phyloP scores from a whole-genome alignment of 2,113 vertebrate genomes.

The Cephalopholis sonnerati region DNA sequence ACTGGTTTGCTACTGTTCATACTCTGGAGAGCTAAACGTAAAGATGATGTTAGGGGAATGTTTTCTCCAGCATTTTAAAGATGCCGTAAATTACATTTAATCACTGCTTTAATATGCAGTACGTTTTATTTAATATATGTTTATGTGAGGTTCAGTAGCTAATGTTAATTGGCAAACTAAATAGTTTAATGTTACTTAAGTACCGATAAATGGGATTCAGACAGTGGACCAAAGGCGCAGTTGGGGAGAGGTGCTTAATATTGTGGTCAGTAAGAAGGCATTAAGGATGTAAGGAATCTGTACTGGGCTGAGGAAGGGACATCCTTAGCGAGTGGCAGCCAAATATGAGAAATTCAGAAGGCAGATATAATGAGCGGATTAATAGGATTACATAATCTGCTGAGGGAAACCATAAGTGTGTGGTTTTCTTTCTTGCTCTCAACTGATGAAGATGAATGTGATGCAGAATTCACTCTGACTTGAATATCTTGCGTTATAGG shows the following conservation, averaged over 20 bases:
- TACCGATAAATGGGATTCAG: conserved; percentile 19
- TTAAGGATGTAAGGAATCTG: conserved; percentile 17
- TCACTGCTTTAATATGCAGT: not conserved
- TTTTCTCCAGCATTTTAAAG: not conserved
- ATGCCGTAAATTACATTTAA: not conserved
- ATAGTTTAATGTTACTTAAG: not conserved
- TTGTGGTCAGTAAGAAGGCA: conserved; percentile 5
- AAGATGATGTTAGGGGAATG: not conserved
- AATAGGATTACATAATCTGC: conserved; percentile 16
- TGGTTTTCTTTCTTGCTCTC: not conserved
- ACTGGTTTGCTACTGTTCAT: not conserved
- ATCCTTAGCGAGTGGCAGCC: not conserved
- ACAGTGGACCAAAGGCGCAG: not conserved
- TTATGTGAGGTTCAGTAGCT: not conserved
- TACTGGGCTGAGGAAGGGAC: not conserved
- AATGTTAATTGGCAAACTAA: not conserved
- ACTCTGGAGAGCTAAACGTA: not conserved
- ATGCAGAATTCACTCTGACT: conserved; percentile 5
- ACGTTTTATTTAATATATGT: not conserved
- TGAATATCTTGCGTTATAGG: not conserved
- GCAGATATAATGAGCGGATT: not conserved
- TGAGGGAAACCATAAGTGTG: conserved; percentile 4
- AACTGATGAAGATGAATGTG: conserved; percentile 28
- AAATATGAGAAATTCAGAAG: conserved; percentile 21
- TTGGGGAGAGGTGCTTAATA: not conserved